Evolutionary conservation across 1,140 invertebrate species (phyloP).

Genomic region (Drosophila burlai): DNA sequence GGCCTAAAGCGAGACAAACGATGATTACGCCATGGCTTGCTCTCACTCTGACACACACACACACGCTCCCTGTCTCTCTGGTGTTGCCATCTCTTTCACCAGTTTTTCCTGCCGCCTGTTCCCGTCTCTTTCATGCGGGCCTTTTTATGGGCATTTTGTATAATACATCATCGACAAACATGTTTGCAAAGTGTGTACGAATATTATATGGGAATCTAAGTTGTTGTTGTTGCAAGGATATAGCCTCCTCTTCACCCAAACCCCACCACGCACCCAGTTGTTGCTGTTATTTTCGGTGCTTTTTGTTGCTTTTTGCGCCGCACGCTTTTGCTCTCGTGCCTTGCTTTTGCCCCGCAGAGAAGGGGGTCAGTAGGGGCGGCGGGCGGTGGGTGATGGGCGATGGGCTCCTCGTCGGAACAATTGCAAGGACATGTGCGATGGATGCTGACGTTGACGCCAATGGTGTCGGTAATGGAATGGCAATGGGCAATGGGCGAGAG

Average conservation of each 20-base stretch:
- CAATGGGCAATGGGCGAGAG: slow-evolving; percentile 49
- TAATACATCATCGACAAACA: slow-evolving; percentile 85
- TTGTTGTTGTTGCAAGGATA: slow-evolving; percentile 46
- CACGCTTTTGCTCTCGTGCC: slow-evolving; percentile 72
- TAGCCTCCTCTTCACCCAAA: neutral
- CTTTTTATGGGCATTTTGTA: slow-evolving; percentile 84
- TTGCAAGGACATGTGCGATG: slow-evolving; percentile 84
- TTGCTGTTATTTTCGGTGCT: slow-evolving; percentile 33
- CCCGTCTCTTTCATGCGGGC: slow-evolving; percentile 80
- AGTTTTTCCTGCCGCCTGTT: slow-evolving; percentile 10
- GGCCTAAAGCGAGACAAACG: slow-evolving; percentile 68
- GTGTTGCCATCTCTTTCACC: slow-evolving; percentile 6
- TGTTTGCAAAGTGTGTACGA: slow-evolving; percentile 84
- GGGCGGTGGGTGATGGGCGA: neutral
- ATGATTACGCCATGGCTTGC: slow-evolving; percentile 80
- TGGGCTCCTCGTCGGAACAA: slow-evolving; percentile 61
- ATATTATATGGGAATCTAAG: slow-evolving; percentile 84
- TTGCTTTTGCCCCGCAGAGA: slow-evolving; percentile 6
- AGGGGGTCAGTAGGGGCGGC: neutral
- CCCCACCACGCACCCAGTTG: neutral
- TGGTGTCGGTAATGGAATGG: slow-evolving; percentile 83
- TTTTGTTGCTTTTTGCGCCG: slow-evolving; percentile 66
- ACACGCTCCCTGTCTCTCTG: slow-evolving; percentile 2
- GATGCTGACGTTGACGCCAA: slow-evolving; percentile 84
- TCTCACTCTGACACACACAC: slow-evolving; percentile 67